Percentiles rank a stretch among this genome's conserved stretches.
Evolutionary conservation across 2,888 invertebrate genomes (phyloP).

Genomic region (Petrolisthes manimaculis): DNA sequence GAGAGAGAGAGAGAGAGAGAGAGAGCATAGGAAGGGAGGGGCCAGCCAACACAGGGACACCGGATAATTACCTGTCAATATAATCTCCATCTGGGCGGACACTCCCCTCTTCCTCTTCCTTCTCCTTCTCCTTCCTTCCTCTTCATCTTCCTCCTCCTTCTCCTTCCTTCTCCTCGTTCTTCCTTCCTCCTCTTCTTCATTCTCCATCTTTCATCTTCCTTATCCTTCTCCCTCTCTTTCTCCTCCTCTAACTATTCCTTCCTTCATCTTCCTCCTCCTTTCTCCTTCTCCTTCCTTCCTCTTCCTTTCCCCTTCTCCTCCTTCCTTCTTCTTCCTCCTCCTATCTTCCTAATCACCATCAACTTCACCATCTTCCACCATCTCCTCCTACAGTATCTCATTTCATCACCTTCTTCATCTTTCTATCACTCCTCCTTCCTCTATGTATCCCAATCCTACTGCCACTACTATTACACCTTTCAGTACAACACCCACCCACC

Average conservation of each 20-base stretch:
- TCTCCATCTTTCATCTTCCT: not conserved
- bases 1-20: not conserved
- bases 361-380: not conserved
- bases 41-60: slow-evolving; percentile 24
- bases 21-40: not conserved
- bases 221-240: not conserved
- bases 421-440: too few species aligned
- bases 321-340: not conserved
- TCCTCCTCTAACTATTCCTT: not conserved
- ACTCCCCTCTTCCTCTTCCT: slow-evolving; percentile 8
- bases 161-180: not conserved
- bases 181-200: not conserved
- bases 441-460: too few species aligned
- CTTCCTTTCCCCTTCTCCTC: not conserved
- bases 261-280: not conserved
- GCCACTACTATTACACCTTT: too few species aligned
- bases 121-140: not conserved
- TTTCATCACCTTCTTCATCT: not conserved
- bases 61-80: slow-evolving; percentile 46
- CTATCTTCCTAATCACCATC: not conserved
- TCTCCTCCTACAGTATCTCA: not conserved
- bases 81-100: slow-evolving; percentile 41
- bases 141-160: not conserved
- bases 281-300: not conserved
- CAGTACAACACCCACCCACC: not conserved